Conservation (phyloP, 2,888 invertebrate species). For the Tenthredo scrophulariae region DNA sequence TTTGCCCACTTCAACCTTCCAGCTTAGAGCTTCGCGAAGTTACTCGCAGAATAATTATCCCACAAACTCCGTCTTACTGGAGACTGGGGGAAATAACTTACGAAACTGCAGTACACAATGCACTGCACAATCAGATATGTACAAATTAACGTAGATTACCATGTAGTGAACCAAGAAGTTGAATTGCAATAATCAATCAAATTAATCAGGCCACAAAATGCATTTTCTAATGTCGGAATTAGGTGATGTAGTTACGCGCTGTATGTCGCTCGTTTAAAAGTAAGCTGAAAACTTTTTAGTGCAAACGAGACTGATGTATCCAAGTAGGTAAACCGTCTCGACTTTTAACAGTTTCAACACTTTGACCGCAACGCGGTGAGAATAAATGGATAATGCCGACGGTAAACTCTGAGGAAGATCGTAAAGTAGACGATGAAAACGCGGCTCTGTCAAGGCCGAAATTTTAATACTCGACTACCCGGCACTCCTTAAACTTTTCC, state of each 20-base stretch:
- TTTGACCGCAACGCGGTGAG: conserved; percentile 51
- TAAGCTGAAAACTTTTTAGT: conserved; percentile 47
- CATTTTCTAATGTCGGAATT: not conserved
- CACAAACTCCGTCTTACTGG: not conserved
- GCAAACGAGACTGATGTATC: conserved; percentile 38
- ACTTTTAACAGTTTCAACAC: conserved; percentile 50
- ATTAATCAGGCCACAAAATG: not conserved
- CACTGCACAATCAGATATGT: conserved; percentile 5
- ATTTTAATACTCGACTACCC: conserved; percentile 28
- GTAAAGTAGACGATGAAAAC: conserved; percentile 44
- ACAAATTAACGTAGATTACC: conserved; percentile 11
- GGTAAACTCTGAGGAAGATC: conserved; percentile 47
- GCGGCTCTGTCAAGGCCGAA: conserved; percentile 20
- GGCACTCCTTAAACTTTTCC: conserved; percentile 25
- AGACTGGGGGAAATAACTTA: conserved; percentile 1
- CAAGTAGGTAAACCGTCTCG: conserved; percentile 17
- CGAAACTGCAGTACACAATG: conserved; percentile 30
- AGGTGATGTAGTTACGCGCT: conserved; percentile 12
- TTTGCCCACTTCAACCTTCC: conserved; percentile 19
- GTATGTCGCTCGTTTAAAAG: conserved; percentile 15
- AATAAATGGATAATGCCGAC: conserved; percentile 48
- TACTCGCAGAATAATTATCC: conserved; percentile 32
- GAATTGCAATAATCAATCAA: not conserved
- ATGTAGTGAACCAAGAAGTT: not conserved
- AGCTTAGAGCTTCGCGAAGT: not conserved